These are phyloP conservation scores for Drosophila eohydei DNA, from an alignment of 2,888 invertebrate genomes.

Conservation along the genomic window DNA sequence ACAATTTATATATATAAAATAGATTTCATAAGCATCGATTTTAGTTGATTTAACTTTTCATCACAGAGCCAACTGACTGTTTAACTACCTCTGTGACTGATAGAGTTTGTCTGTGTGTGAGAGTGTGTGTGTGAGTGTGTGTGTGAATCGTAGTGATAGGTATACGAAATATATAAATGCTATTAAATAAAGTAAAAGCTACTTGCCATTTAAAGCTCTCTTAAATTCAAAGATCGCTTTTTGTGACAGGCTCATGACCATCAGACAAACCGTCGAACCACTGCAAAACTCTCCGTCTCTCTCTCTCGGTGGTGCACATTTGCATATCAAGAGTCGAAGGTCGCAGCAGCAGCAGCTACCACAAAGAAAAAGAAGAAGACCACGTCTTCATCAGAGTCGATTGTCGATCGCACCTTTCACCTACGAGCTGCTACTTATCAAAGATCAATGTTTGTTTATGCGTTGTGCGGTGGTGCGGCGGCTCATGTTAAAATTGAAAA, in stretches of 20 bases:
- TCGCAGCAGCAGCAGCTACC: constrained; percentile 8
- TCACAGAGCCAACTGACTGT: constrained; percentile 38
- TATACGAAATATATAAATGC: constrained; percentile 28
- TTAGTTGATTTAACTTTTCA: constrained; percentile 31
- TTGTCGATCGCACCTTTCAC: constrained; percentile 65
- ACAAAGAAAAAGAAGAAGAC: constrained; percentile 27
- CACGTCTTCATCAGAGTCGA: constrained; percentile 49
- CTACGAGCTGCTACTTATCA: constrained; percentile 31
- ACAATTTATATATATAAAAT: constrained; percentile 1
- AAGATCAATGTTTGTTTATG: constrained; percentile 34
- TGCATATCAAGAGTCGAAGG: constrained; percentile 58
- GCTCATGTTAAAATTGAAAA: constrained; percentile 9
- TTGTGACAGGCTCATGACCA: constrained; percentile 29
- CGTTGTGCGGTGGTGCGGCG: neutral
- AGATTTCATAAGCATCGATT: constrained; percentile 31
- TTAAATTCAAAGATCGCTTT: constrained; percentile 14
- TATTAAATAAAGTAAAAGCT: constrained; percentile 67
- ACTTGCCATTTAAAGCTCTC: constrained; percentile 65
- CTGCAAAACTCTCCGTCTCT: constrained; percentile 16
- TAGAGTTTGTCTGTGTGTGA: constrained; percentile 9
- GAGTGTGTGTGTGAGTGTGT: neutral
- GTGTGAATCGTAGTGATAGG: constrained; percentile 40
- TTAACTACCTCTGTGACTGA: constrained; percentile 17
- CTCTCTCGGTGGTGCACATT: constrained; percentile 48
- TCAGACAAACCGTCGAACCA: constrained; percentile 7